Base-by-base conservation (phyloP, 2,888 invertebrate genomes). In the Cistogaster globosa region DNA sequence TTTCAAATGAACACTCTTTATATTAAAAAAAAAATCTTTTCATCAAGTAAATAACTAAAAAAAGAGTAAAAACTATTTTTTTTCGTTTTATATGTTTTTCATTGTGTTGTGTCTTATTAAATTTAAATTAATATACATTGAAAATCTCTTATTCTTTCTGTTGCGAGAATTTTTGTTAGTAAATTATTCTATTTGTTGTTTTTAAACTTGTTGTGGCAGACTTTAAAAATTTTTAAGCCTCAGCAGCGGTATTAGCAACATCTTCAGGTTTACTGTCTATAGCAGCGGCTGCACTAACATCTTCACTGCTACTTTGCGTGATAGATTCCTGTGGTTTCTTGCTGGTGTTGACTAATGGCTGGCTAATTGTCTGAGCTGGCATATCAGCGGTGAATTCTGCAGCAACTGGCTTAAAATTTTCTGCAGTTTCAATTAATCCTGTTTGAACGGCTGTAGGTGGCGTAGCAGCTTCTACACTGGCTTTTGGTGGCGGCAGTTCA, bases 141-240 rank as follows among this genome's bases (percentile, higher is more conserved):
- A n/a, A 83, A 83, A 83, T 77, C 82, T 83, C 82, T 45, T 65
- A 60, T 60, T 32, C 9, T 42, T 67, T 11, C 58, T 58, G 32
- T 36, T 69, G 32, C 51, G 71, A 63, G 42, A 77, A 60, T 83
- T 77, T 77, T 53, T 67, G 71, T 83, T 60, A 65, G 26, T 83
- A 83, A 82, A 83, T 83, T 83, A 55, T 77, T 83, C 76, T 83
- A 83, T 42, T 65, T 69, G 42, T 68, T 60, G 51, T 60, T 68
- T 42, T 38, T 63, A 51, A 69, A 63, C 8, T 53, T 51, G 53
- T 71, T 58, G 76, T 71, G 36, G 22, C 69, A 55, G 48, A 38
- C 51, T 67, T 65, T 42, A 42, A 38, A 45, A 65, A 32, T 26
- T 32, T 48, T 85, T 78, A 85, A 22, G 77, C 74, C 69, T 82